Conservation (phyloP, 2,797 vertebrate species). For the Siniperca undulata region DNA sequence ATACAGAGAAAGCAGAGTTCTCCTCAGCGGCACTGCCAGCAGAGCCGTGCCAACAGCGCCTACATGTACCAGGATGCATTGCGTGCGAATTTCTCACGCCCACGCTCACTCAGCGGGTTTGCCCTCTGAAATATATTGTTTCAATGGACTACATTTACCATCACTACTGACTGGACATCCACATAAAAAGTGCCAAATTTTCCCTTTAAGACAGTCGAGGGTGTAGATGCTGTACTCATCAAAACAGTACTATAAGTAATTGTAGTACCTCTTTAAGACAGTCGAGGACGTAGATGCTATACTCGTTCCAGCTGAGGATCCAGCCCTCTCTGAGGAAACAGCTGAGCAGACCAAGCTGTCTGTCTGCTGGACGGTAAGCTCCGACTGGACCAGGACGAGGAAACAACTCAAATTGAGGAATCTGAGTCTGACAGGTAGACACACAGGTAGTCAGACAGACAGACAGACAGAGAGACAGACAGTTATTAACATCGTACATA, state of each 20-base stretch:
- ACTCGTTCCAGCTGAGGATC: conserved; percentile 98
- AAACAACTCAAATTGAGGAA: conserved; percentile 92
- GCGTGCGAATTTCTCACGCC: no score
- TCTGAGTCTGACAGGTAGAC: conserved; percentile 44
- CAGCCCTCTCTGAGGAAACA: conserved; percentile 94
- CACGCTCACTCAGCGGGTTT: no score
- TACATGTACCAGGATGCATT: no score
- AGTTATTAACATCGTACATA: neutral
- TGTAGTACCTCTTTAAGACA: conserved; percentile 89
- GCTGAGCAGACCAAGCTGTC: conserved; percentile 91
- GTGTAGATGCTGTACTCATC: neutral
- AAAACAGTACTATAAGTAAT: neutral
- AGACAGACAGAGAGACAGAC: neutral
- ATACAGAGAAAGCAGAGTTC: no score
- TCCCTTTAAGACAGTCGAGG: neutral
- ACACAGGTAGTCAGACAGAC: no score
- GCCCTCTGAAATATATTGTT: no score
- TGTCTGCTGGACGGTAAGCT: conserved; percentile 86
- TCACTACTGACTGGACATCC: no score
- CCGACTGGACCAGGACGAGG: conserved; percentile 86
- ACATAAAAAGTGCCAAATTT: no score
- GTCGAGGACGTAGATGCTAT: conserved; percentile 94
- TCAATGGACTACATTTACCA: no score
- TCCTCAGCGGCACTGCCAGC: no score
- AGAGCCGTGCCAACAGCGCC: no score